phyloP scores from a whole-genome alignment of 2,888 invertebrate genomes.

The Cataglyphis livida region DNA sequence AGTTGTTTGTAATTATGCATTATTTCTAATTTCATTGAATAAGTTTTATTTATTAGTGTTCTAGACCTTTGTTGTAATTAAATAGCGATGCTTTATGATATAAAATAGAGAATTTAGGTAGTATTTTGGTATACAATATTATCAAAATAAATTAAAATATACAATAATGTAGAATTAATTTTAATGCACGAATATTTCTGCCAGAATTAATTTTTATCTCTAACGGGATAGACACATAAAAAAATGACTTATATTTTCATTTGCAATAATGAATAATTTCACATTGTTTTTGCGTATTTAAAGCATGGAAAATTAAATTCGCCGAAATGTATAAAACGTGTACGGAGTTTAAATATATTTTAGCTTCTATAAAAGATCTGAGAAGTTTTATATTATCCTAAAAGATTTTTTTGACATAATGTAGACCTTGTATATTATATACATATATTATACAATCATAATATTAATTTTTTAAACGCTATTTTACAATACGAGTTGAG shows the following conservation, averaged over 20 bases:
- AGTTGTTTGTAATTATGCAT: background rate
- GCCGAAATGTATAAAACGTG: background rate
- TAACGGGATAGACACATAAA: background rate
- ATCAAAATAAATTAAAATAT: background rate
- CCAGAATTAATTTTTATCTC: background rate
- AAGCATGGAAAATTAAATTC: background rate
- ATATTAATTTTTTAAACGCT: slow-evolving; percentile 37
- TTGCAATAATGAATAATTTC: background rate
- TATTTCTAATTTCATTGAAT: background rate
- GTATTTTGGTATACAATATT: background rate
- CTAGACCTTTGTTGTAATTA: background rate
- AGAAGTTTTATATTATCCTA: background rate
- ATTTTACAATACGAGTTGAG: background rate
- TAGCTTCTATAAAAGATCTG: background rate
- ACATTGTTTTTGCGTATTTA: background rate
- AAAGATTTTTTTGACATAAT: background rate
- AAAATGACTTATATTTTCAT: background rate
- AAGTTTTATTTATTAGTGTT: background rate
- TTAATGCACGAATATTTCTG: slow-evolving; percentile 2
- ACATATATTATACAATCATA: background rate
- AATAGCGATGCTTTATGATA: background rate
- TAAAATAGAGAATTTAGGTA: background rate
- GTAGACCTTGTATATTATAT: background rate
- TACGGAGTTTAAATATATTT: background rate
- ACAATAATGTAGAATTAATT: background rate